phyloP scores from a whole-genome alignment of 2,888 invertebrate species.

The Cephus nigrinus region DNA sequence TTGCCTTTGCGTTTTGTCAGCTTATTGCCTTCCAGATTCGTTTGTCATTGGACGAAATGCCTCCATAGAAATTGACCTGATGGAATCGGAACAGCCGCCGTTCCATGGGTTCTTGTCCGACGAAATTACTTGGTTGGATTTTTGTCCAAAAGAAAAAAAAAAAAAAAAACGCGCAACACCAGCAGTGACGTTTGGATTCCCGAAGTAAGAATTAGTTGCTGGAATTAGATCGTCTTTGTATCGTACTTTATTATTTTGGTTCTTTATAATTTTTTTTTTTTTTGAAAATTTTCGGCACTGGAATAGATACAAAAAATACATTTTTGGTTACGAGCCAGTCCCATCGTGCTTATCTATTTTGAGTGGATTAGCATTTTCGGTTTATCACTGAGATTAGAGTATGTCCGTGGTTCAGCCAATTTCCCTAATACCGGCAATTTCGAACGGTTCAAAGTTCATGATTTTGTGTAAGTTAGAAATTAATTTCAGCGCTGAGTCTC shows the following conservation, averaged over 20 bases:
- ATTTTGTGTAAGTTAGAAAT: background rate
- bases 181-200: background rate
- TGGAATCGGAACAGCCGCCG: constrained; percentile 11
- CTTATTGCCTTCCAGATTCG: constrained; percentile 47
- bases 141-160: background rate
- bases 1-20: constrained; percentile 47
- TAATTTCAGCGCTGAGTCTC: background rate
- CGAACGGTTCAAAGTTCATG: background rate
- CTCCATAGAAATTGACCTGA: constrained; percentile 38
- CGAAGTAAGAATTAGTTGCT: background rate
- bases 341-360: background rate
- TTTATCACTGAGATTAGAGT: background rate
- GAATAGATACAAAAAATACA: no score
- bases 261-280: background rate
- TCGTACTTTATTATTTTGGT: background rate
- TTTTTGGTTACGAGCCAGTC: background rate
- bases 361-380: background rate
- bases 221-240: background rate
- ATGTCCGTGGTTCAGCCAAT: background rate
- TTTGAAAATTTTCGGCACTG: background rate
- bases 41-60: constrained; percentile 42
- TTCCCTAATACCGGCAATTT: background rate
- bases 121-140: background rate
- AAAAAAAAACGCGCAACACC: background rate
- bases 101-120: background rate